Percentiles rank a stretch among this genome's conserved stretches.
Conservation (phyloP, 2,797 vertebrate genomes). For the Neosilurus hyrtlii region DNA sequence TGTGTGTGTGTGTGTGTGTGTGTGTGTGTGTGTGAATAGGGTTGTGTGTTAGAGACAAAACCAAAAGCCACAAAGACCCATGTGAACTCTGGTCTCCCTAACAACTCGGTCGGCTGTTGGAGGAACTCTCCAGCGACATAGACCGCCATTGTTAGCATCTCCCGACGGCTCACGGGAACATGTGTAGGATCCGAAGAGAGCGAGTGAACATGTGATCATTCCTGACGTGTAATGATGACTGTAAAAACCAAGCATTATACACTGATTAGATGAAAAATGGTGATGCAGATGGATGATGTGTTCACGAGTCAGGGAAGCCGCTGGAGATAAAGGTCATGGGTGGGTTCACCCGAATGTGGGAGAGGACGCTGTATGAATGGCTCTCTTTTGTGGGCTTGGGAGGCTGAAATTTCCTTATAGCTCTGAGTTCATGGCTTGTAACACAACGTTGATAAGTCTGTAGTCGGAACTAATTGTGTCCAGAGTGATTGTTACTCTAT, state of each 20-base stretch:
- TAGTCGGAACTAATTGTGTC: not conserved
- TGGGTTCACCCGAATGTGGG: not conserved
- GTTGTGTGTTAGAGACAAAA: conserved; percentile 60
- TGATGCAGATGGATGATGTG: conserved; percentile 4
- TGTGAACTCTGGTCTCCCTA: conserved; percentile 57
- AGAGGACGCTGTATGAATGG: not conserved
- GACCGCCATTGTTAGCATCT: conserved; percentile 47
- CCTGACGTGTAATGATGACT: not conserved
- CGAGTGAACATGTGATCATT: not conserved
- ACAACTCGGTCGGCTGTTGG: conserved; percentile 50
- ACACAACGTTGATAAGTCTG: not conserved
- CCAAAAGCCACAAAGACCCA: conserved; percentile 45
- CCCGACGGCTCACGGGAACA: conserved; percentile 38
- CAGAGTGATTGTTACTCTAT: not conserved
- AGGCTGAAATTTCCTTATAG: conserved; percentile 1
- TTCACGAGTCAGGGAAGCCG: not conserved
- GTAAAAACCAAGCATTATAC: not conserved
- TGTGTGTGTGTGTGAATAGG: conserved; percentile 54
- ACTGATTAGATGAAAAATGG: not conserved
- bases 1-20: conserved; percentile 46
- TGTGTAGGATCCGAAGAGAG: not conserved
- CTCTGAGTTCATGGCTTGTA: not conserved
- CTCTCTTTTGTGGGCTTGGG: not conserved
- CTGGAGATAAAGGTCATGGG: not conserved
- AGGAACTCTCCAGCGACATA: conserved; percentile 50